A percentile compares a stretch with the other conserved stretches of the same genome.
Conservation (phyloP, 2,888 invertebrate genomes). For the Macropis europaea region DNA sequence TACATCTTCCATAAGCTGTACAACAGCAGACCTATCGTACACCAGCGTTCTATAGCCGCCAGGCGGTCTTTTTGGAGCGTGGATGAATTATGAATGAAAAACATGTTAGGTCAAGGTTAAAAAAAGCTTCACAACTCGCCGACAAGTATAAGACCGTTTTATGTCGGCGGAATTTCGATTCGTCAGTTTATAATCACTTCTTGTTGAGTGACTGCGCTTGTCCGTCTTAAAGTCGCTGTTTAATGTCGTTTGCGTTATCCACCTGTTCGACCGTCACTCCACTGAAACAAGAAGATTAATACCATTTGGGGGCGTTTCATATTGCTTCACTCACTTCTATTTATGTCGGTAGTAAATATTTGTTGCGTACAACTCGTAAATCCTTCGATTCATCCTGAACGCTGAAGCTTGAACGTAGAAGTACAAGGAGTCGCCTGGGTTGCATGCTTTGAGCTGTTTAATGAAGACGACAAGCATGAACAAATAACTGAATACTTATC, state of each 20-base stretch:
- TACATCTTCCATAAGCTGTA: too few species aligned
- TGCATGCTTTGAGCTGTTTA: background rate
- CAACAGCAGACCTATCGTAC: too few species aligned
- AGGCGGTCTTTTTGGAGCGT: conserved; percentile 20
- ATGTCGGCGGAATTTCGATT: conserved; percentile 34
- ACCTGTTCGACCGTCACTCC: background rate
- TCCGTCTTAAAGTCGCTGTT: background rate
- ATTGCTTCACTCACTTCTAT: too few species aligned
- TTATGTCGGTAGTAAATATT: background rate
- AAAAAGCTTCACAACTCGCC: conserved; percentile 16
- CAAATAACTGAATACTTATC: too few species aligned
- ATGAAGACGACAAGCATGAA: background rate
- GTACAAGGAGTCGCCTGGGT: too few species aligned
- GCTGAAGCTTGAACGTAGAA: too few species aligned
- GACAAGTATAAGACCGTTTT: conserved; percentile 39
- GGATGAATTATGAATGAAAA: conserved; percentile 38
- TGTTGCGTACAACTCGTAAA: background rate
- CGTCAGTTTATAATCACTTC: conserved; percentile 46
- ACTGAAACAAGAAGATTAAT: background rate
- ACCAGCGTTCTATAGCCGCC: background rate
- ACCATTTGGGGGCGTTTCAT: too few species aligned
- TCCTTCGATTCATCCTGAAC: background rate
- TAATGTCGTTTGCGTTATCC: background rate
- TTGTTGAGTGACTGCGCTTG: conserved; percentile 18
- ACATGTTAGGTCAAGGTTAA: conserved; percentile 51